Evolutionary conservation across 64 coral and sea anemone genomes (phyloP).

Genomic region (Porites lutea): DNA sequence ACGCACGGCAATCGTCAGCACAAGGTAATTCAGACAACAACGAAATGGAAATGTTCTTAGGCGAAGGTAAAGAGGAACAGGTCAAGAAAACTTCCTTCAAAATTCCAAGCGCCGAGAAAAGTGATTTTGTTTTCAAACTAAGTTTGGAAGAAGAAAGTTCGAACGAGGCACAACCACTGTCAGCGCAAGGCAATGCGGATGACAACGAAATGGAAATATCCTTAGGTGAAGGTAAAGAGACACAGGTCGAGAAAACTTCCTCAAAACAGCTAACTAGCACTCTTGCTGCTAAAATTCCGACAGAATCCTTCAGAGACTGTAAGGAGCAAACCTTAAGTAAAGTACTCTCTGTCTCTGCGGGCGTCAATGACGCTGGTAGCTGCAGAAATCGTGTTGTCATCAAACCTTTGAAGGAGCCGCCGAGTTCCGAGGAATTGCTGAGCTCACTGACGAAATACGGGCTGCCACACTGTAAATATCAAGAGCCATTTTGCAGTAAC

Average conservation of each 20-base stretch:
- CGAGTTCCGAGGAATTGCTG: conserved; percentile 29
- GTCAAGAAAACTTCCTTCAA: neutral
- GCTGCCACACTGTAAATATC: conserved; percentile 78
- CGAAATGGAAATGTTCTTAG: neutral
- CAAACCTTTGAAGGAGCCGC: conserved; percentile 22
- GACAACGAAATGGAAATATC: neutral
- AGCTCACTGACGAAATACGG: conserved; percentile 71
- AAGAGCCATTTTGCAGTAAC: conserved; percentile 90
- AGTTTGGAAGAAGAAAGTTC: neutral
- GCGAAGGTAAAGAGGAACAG: neutral
- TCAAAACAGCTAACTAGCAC: neutral
- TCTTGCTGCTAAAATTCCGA: too few species aligned
- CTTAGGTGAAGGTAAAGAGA: neutral
- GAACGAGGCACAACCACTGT: neutral
- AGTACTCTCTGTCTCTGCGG: neutral
- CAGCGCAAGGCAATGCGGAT: neutral
- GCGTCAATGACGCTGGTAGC: neutral
- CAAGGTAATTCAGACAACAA: neutral
- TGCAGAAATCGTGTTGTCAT: neutral
- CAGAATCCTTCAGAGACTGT: neutral
- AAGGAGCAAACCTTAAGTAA: neutral
- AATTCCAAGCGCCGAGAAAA: neutral
- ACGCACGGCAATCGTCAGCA: neutral
- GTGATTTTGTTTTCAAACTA: neutral
- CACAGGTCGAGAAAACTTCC: neutral